Base-by-base conservation (phyloP, 1,140 invertebrate genomes). In the Tribolium madens region DNA sequence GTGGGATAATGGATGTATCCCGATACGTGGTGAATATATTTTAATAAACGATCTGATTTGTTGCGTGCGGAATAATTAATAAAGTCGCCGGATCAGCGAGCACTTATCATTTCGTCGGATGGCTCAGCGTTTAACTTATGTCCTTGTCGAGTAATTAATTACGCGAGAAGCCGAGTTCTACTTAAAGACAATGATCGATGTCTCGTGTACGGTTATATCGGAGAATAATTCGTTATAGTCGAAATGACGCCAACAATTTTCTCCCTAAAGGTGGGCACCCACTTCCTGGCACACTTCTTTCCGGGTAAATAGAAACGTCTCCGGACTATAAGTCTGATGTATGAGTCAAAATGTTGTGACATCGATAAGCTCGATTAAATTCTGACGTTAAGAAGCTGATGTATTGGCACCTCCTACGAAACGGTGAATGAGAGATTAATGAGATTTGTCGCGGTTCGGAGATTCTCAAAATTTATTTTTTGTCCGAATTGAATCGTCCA, bases 301-400 rank as follows among this genome's bases (percentile, higher is more conserved):
- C 14, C 18, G 17, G 18, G n/a, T 6, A 60, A 60, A 31, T 60
- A 60, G 53, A 60, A 17, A 60, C 5, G 53, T 60, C 50, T 60
- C 17, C 9, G 14, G 21, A 26, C 21, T 21, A 10, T 12, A 21
- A 47, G 9, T 46, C 36, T 71, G 36, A 48, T 52, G 7, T 71
- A 47, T 47, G 68, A 21, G n/a, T 21, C 69, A 48, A 50, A 71
- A 50, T 69, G 21, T 42, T 50, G 47, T 70, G 60, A 60, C 47
- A 86, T 84, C 85, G 85, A 42, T 42, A 10, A 42, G 36, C 36
- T 42, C 36, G n/a, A 42, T 42, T 42, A 42, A 42, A 42, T 42
- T 10, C 36, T 33, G 26, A 64, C 26, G n/a, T 13, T 64, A 33
- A 64, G 26, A 64, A 6, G n/a, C 57, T 64, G 57, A 64, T 64